Evolutionary conservation across 2,113 vertebrate species (phyloP).

Genomic region (Trogon surrucura): DNA sequence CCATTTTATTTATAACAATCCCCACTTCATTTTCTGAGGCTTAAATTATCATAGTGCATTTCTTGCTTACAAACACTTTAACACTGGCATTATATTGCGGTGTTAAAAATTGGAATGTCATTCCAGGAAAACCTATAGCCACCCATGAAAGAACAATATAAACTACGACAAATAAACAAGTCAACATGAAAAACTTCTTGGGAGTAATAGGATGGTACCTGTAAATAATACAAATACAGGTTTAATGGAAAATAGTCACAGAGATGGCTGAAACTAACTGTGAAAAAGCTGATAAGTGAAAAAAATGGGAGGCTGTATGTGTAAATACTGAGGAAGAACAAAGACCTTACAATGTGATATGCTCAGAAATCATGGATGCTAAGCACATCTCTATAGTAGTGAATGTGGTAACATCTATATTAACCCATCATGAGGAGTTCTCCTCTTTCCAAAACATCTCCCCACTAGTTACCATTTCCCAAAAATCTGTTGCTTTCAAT

Average conservation of each 20-base stretch:
- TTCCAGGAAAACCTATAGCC: conserved; percentile 20
- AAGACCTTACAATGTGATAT: neutral
- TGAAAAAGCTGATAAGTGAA: neutral
- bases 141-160: conserved; percentile 15
- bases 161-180: conserved; percentile 20
- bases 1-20: neutral
- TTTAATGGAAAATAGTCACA: conserved; percentile 24
- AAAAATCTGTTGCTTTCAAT: neutral
- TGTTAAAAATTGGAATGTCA: conserved; percentile 39
- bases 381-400: neutral
- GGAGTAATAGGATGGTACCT: neutral
- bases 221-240: neutral
- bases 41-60: neutral
- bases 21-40: neutral
- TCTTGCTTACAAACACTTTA: neutral
- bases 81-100: neutral
- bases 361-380: neutral
- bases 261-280: neutral
- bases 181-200: conserved; percentile 12
- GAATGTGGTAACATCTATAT: neutral
- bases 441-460: neutral
- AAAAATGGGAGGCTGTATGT: neutral
- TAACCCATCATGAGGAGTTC: neutral
- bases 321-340: neutral
- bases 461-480: neutral